Conservation (phyloP, 2,888 invertebrate species). For the Aquatica leii region DNA sequence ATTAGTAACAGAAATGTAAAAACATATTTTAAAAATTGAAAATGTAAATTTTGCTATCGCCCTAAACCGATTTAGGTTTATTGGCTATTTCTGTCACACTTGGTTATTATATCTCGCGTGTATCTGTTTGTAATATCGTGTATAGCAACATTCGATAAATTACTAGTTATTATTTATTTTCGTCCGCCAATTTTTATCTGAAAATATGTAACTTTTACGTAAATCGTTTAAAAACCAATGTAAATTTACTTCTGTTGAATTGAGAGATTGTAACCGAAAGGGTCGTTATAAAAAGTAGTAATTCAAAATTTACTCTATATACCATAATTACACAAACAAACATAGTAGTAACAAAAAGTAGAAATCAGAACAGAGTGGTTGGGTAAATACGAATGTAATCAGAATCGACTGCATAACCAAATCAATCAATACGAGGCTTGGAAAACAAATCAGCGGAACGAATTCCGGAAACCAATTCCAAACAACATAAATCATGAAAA, state of each 20-base stretch:
- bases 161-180: slow-evolving; percentile 22
- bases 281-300: slow-evolving; percentile 18
- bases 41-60: slow-evolving; percentile 19
- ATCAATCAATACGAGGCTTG: slow-evolving; percentile 53
- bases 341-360: slow-evolving; percentile 33
- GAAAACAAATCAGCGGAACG: slow-evolving; percentile 57
- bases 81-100: slow-evolving; percentile 24
- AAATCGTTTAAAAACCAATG: slow-evolving; percentile 7
- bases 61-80: slow-evolving; percentile 25
- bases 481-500: slow-evolving; percentile 58
- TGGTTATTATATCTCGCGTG: slow-evolving; percentile 22
- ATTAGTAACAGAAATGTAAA: not conserved
- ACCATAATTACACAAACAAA: slow-evolving; percentile 36
- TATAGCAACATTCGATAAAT: slow-evolving; percentile 2
- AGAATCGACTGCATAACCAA: slow-evolving; percentile 45
- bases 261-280: not conserved
- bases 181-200: slow-evolving; percentile 19
- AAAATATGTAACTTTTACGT: slow-evolving; percentile 1
- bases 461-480: slow-evolving; percentile 59
- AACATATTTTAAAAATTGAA: slow-evolving; percentile 17
- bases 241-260: slow-evolving; percentile 10
- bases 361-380: slow-evolving; percentile 39
- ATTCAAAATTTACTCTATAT: slow-evolving; percentile 18
- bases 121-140: slow-evolving; percentile 12
- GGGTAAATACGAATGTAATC: slow-evolving; percentile 44